These are phyloP conservation scores for Limnodromus scolopaceus DNA, from an alignment of 2,797 vertebrate species.

Conservation along the genomic window DNA sequence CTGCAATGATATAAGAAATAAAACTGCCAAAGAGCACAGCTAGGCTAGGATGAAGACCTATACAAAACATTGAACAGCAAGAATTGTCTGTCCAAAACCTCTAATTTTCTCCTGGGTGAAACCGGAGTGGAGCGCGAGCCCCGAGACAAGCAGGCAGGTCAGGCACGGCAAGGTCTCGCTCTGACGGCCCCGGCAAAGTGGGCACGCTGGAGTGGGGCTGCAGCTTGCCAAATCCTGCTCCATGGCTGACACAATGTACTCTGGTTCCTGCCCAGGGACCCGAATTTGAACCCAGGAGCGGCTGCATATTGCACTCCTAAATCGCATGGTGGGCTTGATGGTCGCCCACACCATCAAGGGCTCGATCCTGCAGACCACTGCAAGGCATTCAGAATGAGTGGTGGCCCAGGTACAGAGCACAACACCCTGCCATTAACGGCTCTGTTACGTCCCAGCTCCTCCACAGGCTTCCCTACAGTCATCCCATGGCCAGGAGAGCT, in stretches of 20 bases:
- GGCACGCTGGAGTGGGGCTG: background rate
- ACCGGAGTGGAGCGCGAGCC: accelerated
- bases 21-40: background rate
- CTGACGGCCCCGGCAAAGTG: background rate
- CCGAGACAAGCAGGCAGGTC: background rate
- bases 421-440: background rate
- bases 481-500: background rate
- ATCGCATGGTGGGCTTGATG: accelerated
- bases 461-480: background rate
- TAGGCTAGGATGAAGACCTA: background rate
- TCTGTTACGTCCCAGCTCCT: accelerated
- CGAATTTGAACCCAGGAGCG: background rate
- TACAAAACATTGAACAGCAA: background rate
- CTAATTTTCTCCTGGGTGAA: background rate
- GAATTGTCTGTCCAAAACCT: background rate
- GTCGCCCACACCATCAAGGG: background rate
- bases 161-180: background rate
- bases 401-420: background rate
- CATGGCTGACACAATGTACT: background rate
- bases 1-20: background rate
- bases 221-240: background rate
- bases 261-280: background rate
- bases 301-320: background rate
- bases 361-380: background rate
- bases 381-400: background rate